Base-by-base conservation (phyloP, 2,888 invertebrate species). In the Rhingia campestris region DNA sequence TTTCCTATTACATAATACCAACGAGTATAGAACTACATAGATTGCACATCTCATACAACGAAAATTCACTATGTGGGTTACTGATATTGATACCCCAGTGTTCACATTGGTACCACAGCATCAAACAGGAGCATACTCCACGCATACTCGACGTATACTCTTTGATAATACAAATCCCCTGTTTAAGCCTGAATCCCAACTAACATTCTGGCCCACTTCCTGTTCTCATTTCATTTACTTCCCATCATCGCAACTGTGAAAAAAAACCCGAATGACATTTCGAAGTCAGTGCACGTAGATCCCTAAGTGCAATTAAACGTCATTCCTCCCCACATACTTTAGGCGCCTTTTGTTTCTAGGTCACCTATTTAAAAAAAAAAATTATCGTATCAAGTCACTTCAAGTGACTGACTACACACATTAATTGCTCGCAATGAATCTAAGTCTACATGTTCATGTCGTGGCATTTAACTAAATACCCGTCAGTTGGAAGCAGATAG, bases 321-420 rank as follows among this genome's bases (percentile, higher is more conserved):
- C 35, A 30, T 22, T 22, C 22, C 45, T 9, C 33, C 14, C 1
- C 51, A 12, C 22, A 69, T 69, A 45, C 58, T 41, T 58, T 32
- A 39, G 58, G 49, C 58, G 58, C 69, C 69, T 39, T 14, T 10
- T 10, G 4, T 32, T 70, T 49, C 58, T 70, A 59, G 70, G 70
- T 59, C 49, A 70, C 58, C 45, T 58, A 47, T 33, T 32, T 56
- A 69, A 45, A 58, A 22, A 1, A 14, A 7, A 22, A 10, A 12
- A n/a, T 12, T 0, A n/a, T 14, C 35, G n/a, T 22, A 12, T 22
- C 32, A 41, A 49, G 22, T 51, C 39, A 64, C 63, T 37, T 30
- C 4, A 61, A 33, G 61, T 33, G 14, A 12, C 9, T 33, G 14
- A 22, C 4, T 30, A 63, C 12, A 32, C 47, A 41, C 39, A 9